Percentiles rank a stretch among this genome's conserved stretches.
These are phyloP conservation scores for Sebastes schlegelii DNA, from an alignment of 2,113 vertebrate species.

Conservation along the genomic window DNA sequence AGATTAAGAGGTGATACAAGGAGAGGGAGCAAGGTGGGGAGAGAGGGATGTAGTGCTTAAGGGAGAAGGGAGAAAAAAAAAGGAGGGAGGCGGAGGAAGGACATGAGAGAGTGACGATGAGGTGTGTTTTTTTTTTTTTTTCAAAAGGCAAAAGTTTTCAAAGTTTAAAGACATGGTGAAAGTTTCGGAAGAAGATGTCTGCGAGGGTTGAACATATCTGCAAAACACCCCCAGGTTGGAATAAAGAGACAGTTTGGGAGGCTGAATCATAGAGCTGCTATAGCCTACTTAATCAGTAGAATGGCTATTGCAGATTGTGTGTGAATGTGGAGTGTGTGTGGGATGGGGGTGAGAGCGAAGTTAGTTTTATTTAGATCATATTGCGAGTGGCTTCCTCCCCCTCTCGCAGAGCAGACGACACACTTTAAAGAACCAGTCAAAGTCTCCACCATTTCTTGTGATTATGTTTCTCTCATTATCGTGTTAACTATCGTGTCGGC, in stretches of 20 bases:
- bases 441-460: conserved; percentile 7
- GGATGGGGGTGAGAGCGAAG: conserved; percentile 43
- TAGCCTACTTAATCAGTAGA: conserved; percentile 31
- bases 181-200: conserved; percentile 37
- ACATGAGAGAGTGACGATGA: conserved; percentile 39
- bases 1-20: conserved; percentile 53
- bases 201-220: conserved; percentile 28
- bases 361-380: conserved; percentile 44
- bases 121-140: conserved; percentile 40
- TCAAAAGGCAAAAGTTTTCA: conserved; percentile 48
- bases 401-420: conserved; percentile 15
- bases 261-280: conserved; percentile 50
- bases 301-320: conserved; percentile 24
- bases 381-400: conserved; percentile 17
- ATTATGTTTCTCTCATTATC: conserved; percentile 7
- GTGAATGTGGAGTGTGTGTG: conserved; percentile 42
- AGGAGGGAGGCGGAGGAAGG: conserved; percentile 25
- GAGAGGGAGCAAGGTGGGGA: conserved; percentile 26
- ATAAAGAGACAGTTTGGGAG: conserved; percentile 51
- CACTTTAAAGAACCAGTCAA: background rate
- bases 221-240: conserved; percentile 62
- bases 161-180: conserved; percentile 48
- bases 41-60: conserved; percentile 32
- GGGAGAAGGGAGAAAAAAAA: conserved; percentile 37
- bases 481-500: background rate